Evolutionary conservation across 2,888 invertebrate species (phyloP), one percentile per base, ranked within the genome.

Genomic region (Leucophenga montana): DNA sequence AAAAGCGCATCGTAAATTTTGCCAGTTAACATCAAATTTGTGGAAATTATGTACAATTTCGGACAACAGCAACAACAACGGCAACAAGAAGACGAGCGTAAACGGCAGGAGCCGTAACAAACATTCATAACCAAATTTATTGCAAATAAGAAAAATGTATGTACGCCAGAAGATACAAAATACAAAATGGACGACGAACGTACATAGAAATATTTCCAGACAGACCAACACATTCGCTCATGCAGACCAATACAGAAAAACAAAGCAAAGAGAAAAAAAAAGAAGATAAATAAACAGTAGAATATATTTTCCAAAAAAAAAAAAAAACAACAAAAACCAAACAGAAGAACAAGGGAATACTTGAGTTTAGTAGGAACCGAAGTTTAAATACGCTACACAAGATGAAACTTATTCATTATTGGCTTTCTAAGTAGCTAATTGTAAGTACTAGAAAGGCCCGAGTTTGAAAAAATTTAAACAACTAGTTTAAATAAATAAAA

Each of bases 91-190:
- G 8, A 13, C 48, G 20, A 50, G 27, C 27, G 66, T 54, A 62
- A 69, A 64, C 54, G 70, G 70, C 59, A 67, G 70, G 72, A 77
- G 75, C 73, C 74, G 73, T 70, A 72, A 70, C 72, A 74, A 82
- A 85, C 85, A 85, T 86, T 85, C 86, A 85, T 85, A 85, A 86
- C 79, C 85, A 86, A 85, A 85, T 85, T 85, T 86, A 85, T 85
- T 83, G 86, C 86, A 85, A 86, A 83, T 85, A 85, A 85, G 86
- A 86, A 86, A 86, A 86, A 85, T 85, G 82, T 81, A 85, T 85
- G 80, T 80, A 77, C 78, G 74, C 77, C 73, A 73, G 72, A 75
- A 77, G 79, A 77, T 73, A 72, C 77, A 76, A 73, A 61, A 57
- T 70, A 70, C 20, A 57, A 54, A 56, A 39, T 39, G 39, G 16